Evolutionary conservation across 2,797 vertebrate species (phyloP).

Genomic region (Lates japonicus): DNA sequence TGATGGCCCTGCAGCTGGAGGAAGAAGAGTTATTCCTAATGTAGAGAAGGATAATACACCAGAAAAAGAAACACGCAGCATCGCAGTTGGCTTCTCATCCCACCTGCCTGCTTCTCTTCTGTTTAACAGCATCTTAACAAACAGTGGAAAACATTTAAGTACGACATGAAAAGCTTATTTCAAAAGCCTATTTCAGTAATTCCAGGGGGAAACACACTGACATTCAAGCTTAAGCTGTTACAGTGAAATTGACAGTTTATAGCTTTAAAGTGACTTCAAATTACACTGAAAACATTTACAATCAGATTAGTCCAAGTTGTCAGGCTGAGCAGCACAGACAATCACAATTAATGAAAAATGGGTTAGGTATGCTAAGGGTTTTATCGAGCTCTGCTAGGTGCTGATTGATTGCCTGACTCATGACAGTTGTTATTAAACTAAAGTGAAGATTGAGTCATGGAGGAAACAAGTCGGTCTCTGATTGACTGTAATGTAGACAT

Average conservation of each 20-base stretch:
- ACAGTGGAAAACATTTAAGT: not conserved
- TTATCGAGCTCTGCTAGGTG: conserved; percentile 10
- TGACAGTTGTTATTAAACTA: conserved; percentile 15
- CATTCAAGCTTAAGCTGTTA: not conserved
- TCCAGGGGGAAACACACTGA: not conserved
- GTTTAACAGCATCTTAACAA: not conserved
- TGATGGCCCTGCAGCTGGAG: not conserved
- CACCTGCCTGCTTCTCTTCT: not conserved
- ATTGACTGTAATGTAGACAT: conserved; percentile 13
- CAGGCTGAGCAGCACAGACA: conserved; percentile 13
- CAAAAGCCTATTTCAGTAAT: not conserved
- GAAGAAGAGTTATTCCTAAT: conserved; percentile 6
- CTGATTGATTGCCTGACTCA: conserved; percentile 13
- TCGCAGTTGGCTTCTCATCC: conserved; percentile 7
- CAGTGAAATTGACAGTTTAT: not conserved
- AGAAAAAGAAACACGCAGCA: conserved; percentile 3
- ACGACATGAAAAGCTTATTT: conserved; percentile 1
- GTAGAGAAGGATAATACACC: conserved; percentile 9
- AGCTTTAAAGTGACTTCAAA: not conserved
- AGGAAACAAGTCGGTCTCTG: not conserved
- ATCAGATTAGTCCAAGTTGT: not conserved
- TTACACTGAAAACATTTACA: conserved; percentile 4
- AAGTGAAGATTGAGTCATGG: conserved; percentile 4
- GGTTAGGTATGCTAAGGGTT: not conserved
- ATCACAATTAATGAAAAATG: conserved; percentile 20